Evolutionary conservation across 2,888 invertebrate species (phyloP).

Genomic region (Hetaerina titia): DNA sequence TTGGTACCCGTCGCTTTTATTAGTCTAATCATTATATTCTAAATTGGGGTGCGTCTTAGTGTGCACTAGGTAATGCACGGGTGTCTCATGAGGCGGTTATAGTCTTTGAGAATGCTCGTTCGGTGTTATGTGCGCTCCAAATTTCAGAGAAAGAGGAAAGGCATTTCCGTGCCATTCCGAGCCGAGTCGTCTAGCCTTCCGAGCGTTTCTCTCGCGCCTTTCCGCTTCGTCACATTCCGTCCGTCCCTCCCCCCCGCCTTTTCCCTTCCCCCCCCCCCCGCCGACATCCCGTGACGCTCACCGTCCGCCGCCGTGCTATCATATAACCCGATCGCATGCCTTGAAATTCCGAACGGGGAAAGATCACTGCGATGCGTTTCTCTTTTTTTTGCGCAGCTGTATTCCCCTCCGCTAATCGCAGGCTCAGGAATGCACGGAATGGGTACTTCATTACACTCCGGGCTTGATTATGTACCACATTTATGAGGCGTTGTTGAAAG

Average conservation of each 20-base stretch:
- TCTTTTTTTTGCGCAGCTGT: constrained; percentile 21
- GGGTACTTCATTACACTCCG: neutral
- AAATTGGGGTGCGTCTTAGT: too few relatives aligned
- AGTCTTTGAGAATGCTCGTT: too few relatives aligned
- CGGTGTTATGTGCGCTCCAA: neutral
- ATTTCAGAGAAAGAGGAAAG: neutral
- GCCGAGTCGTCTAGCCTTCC: constrained; percentile 14
- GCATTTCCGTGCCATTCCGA: constrained; percentile 36
- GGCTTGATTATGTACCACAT: neutral
- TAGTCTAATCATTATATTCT: too few relatives aligned
- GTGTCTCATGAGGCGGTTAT: too few relatives aligned
- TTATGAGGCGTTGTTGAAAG: neutral
- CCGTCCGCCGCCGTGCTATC: neutral
- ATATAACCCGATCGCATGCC: constrained; percentile 30
- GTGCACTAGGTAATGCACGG: too few relatives aligned
- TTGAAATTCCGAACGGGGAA: constrained; percentile 4
- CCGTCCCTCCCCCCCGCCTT: neutral
- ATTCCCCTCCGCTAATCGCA: neutral
- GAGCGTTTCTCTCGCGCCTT: constrained; percentile 25
- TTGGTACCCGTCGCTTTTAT: too few relatives aligned
- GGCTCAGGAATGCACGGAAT: neutral
- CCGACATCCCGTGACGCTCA: neutral
- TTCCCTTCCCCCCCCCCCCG: neutral
- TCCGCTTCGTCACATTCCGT: neutral
- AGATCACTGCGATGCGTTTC: constrained; percentile 37